These are phyloP conservation scores for Trachelus tabidus DNA, from an alignment of 2,888 invertebrate species.

Conservation along the genomic window DNA sequence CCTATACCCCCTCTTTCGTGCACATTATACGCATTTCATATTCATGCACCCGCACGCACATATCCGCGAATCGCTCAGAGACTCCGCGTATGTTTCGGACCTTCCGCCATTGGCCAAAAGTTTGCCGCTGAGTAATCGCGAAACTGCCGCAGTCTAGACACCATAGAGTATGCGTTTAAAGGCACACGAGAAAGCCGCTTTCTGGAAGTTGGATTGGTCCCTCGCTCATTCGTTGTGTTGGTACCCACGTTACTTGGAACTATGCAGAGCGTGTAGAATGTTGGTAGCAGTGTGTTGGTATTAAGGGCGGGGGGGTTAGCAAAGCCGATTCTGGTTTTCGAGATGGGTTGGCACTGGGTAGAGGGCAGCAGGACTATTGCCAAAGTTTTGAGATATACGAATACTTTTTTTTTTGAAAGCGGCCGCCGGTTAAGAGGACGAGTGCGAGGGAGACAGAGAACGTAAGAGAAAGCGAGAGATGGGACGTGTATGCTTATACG, in stretches of 20 bases:
- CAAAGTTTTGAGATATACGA: slow-evolving; percentile 55
- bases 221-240: background rate
- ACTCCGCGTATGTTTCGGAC: background rate
- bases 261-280: background rate
- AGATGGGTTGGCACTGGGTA: background rate
- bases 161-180: background rate
- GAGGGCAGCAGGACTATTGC: slow-evolving; percentile 40
- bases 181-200: background rate
- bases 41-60: slow-evolving; percentile 1
- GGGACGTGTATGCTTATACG: slow-evolving; percentile 3
- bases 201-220: background rate
- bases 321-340: background rate
- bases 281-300: background rate
- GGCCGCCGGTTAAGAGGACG: background rate
- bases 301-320: background rate
- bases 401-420: slow-evolving; percentile 53
- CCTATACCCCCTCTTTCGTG: background rate
- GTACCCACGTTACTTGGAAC: background rate
- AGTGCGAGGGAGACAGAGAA: background rate
- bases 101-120: background rate
- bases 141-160: background rate
- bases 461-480: slow-evolving; percentile 5
- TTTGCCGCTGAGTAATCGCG: background rate
- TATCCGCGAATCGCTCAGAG: background rate
- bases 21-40: background rate